Conservation (phyloP, 1,140 invertebrate genomes). For the Drosophila azteca region DNA sequence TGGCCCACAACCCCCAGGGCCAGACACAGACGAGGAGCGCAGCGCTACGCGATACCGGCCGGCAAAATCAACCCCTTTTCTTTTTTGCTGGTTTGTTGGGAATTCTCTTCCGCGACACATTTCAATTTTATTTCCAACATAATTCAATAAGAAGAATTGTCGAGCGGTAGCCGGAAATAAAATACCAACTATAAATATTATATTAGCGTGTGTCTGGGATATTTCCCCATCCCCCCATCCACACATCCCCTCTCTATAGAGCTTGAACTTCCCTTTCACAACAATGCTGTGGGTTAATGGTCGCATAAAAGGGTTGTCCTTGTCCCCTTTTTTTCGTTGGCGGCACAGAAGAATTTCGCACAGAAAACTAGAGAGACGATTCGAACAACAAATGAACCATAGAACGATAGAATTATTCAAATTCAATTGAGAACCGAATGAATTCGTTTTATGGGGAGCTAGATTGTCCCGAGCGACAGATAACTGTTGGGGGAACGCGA, state of each 20-base stretch:
- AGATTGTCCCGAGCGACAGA: too few species aligned
- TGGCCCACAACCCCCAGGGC: constrained; percentile 16
- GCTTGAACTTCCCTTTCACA: constrained; percentile 10
- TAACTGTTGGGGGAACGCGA: too few species aligned
- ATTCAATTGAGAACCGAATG: constrained; percentile 67
- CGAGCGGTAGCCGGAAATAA: constrained; percentile 62
- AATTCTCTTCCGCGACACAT: constrained; percentile 57
- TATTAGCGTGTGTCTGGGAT: constrained; percentile 51
- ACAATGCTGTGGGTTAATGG: constrained; percentile 40
- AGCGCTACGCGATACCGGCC: constrained; percentile 18
- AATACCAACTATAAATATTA: constrained; percentile 79
- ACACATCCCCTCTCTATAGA: constrained; percentile 1
- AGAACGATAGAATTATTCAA: constrained; percentile 45
- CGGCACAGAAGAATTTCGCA: constrained; percentile 39
- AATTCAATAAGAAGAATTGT: constrained; percentile 62
- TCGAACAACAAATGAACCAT: constrained; percentile 24
- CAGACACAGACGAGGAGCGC: constrained; percentile 8
- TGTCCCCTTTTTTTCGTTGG: constrained; percentile 38
- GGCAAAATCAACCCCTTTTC: constrained; percentile 5
- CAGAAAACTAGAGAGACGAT: constrained; percentile 14
- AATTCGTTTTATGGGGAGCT: constrained; percentile 15
- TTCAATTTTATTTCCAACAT: constrained; percentile 55
- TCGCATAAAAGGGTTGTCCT: constrained; percentile 69
- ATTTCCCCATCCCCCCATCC: background rate
- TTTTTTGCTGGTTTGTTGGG: constrained; percentile 17